A percentile compares a stretch with the other conserved stretches of the same genome.
These are phyloP conservation scores for Apostichopus leukothele DNA, from an alignment of 53 echinoderm and acorn worm genomes.

Conservation along the genomic window DNA sequence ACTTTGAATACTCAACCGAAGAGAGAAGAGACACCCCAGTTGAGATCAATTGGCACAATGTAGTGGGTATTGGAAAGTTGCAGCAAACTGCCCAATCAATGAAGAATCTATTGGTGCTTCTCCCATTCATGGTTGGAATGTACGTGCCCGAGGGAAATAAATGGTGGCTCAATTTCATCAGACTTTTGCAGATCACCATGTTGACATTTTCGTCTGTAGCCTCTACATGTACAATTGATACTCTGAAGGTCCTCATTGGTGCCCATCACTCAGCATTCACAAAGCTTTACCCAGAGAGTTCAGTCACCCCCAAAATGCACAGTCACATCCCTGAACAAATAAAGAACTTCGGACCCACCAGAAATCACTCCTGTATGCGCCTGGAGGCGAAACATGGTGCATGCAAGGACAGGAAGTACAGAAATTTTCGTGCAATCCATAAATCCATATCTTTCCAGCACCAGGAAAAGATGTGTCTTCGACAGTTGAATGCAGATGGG, in stretches of 20 bases:
- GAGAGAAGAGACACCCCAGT: conserved; percentile 45
- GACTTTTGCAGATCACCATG: conserved; percentile 28
- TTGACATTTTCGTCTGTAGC: conserved; percentile 39
- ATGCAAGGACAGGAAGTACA: conserved; percentile 37
- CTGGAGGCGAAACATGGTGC: background rate
- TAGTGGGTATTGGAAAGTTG: conserved; percentile 18
- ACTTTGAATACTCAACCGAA: conserved; percentile 37
- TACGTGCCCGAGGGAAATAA: conserved; percentile 19
- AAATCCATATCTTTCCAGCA: conserved; percentile 35
- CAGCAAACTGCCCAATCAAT: conserved; percentile 53
- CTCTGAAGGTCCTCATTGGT: conserved; percentile 31
- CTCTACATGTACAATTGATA: background rate
- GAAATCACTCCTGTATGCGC: conserved; percentile 12
- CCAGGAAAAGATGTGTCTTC: conserved; percentile 22
- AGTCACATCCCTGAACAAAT: conserved; percentile 37
- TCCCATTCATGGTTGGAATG: conserved; percentile 34
- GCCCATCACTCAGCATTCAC: conserved; percentile 30
- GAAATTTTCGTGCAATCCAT: conserved; percentile 20
- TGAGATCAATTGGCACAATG: conserved; percentile 40
- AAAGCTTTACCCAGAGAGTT: conserved; percentile 16
- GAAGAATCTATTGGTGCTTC: conserved; percentile 45
- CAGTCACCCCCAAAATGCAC: conserved; percentile 39
- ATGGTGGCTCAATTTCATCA: conserved; percentile 13
- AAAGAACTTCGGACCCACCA: conserved; percentile 22
- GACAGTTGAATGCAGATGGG: conserved; percentile 43